Evolutionary conservation across 2,797 vertebrate species (phyloP), one percentile per base, ranked within the genome.

Genomic region (Brotogeris chrysoptera): DNA sequence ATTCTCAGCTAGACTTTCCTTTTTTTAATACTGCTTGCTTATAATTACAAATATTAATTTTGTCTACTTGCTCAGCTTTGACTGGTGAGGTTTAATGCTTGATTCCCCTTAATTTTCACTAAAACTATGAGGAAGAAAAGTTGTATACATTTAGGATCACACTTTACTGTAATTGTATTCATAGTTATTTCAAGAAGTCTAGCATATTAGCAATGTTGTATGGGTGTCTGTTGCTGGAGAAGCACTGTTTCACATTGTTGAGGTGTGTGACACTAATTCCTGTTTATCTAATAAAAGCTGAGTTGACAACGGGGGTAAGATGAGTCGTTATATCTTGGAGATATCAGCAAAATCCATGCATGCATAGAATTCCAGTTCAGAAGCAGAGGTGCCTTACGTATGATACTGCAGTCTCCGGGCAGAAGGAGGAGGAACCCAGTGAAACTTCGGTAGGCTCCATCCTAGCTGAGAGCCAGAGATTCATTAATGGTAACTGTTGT

Each of bases 401-500:
- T 27, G 80, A 12, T 43, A 57, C 28, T 73, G 41, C 1, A 0
- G 39, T 77, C 14, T 28, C 16, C 11, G 80, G 4, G 4, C 5
- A 30, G 60, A 23, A 19, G 64, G 25, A 19, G 19, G 9, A 55
- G 43, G 39, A 72, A 8, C 0, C 0, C 32, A 16, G 36, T 25
- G 61, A 39, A 89, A 53, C 72, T 74, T 63, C 13, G 4, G 17
- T 20, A 34, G 25, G n/a, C 61, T 92, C 24, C 18, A 7, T 94
- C 41, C 38, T 15, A 12, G 17, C 60, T 41, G 34, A 59, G 34
- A 60, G 41, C 4, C 25, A 18, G 39, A 39, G 24, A 6, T 41
- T 27, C 13, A n/a, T 21, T 39, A 13, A 0, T 6, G 15, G 16
- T 30, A 23, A 21, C 20, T 20, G 34, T 25, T 2, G 0, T 52